Percentiles rank a stretch among this genome's conserved stretches.
phyloP scores from a whole-genome alignment of 1,140 invertebrate species.

The Lineus longissimus region DNA sequence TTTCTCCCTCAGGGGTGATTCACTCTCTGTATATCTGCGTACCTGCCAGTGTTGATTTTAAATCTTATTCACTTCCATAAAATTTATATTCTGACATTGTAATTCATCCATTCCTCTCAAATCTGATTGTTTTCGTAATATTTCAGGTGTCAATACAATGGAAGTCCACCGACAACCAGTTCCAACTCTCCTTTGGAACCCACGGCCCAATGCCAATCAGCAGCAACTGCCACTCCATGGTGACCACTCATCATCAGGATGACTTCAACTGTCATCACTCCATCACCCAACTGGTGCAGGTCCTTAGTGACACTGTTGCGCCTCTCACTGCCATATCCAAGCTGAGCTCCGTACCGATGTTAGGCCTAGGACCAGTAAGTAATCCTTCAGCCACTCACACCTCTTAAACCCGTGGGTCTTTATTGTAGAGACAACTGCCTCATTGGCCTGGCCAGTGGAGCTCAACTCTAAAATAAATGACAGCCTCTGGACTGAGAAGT shows the following conservation, averaged over 20 bases:
- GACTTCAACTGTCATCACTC: slow-evolving; percentile 73
- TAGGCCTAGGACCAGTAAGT: slow-evolving; percentile 38
- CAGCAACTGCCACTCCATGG: slow-evolving; percentile 74
- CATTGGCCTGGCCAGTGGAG: too few relatives aligned
- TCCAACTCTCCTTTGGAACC: slow-evolving; percentile 66
- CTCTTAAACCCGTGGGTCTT: too few relatives aligned
- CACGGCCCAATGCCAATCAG: slow-evolving; percentile 43
- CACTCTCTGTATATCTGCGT: too few relatives aligned
- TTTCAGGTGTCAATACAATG: slow-evolving; percentile 63
- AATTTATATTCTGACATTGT: too few relatives aligned
- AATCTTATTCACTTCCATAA: not conserved
- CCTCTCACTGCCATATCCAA: slow-evolving; percentile 46
- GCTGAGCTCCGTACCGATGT: slow-evolving; percentile 36
- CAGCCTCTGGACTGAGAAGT: too few relatives aligned
- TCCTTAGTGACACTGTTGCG: slow-evolving; percentile 55
- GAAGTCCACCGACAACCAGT: slow-evolving; percentile 66
- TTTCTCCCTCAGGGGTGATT: too few relatives aligned
- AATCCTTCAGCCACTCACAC: not conserved
- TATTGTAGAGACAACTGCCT: too few relatives aligned
- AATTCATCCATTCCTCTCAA: too few relatives aligned
- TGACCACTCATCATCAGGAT: slow-evolving; percentile 74
- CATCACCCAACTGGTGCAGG: slow-evolving; percentile 71
- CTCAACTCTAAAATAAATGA: too few relatives aligned
- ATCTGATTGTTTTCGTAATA: too few relatives aligned
- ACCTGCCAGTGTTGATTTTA: too few relatives aligned